Conservation (phyloP, 2,888 invertebrate species). For the Eurytoma californica region DNA sequence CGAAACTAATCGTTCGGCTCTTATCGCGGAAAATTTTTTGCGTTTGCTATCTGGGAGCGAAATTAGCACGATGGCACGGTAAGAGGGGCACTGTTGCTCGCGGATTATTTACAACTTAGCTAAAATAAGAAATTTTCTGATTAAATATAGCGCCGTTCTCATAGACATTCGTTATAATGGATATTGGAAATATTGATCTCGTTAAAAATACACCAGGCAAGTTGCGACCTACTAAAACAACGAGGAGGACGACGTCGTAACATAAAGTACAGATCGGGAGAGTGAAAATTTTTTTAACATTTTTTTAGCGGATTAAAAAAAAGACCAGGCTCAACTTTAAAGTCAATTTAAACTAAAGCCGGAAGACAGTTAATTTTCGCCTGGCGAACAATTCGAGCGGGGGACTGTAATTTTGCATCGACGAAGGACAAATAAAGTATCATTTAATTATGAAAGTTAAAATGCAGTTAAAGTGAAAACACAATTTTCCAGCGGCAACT, state of each 20-base stretch:
- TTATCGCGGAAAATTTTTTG: not conserved
- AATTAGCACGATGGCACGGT: too few species aligned
- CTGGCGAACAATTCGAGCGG: not conserved
- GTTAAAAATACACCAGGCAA: conserved; percentile 25
- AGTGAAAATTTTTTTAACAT: too few species aligned
- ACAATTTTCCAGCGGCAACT: conserved; percentile 20
- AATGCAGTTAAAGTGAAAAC: conserved; percentile 26
- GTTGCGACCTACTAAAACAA: conserved; percentile 38
- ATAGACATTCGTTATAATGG: not conserved
- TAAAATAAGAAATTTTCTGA: not conserved
- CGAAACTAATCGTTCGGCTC: too few species aligned
- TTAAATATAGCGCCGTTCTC: conserved; percentile 16
- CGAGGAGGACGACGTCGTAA: too few species aligned
- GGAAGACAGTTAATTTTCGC: not conserved
- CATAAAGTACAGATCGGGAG: too few species aligned
- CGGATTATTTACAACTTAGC: not conserved
- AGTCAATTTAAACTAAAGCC: too few species aligned
- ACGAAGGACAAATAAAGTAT: conserved; percentile 39
- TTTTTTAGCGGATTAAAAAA: too few species aligned
- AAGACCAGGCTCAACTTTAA: too few species aligned
- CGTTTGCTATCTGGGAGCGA: not conserved
- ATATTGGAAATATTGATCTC: conserved; percentile 36
- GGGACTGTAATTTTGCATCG: not conserved
- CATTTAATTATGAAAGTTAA: conserved; percentile 47
- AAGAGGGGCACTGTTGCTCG: too few species aligned